Percentiles rank a stretch among this genome's conserved stretches.
Conservation (phyloP, 1,140 invertebrate genomes). For the Subanguina moxae region DNA sequence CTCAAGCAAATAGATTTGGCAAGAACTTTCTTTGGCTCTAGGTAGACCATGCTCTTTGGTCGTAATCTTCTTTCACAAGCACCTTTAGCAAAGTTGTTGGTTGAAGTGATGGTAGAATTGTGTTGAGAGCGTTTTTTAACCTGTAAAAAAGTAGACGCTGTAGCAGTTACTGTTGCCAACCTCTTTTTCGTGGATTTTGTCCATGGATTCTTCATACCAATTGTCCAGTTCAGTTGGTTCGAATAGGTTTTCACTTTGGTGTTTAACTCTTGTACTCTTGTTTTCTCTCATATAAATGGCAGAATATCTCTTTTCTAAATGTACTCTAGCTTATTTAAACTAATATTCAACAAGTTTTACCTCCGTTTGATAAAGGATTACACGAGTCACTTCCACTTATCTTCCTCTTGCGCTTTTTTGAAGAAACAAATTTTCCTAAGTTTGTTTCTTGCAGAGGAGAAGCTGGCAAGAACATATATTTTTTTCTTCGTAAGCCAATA, state of each 20-base stretch:
- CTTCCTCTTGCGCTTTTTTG: slow-evolving; percentile 3
- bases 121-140: too few relatives aligned
- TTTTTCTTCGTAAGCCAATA: slow-evolving; percentile 11
- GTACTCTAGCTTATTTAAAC: neutral
- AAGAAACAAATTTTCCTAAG: neutral
- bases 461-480: neutral
- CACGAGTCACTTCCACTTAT: neutral
- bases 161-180: too few relatives aligned
- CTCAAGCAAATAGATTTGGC: neutral
- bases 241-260: too few relatives aligned
- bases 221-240: too few relatives aligned
- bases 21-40: neutral
- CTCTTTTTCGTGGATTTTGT: too few relatives aligned
- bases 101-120: too few relatives aligned
- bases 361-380: neutral
- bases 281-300: too few relatives aligned
- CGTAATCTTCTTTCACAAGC: neutral
- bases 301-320: neutral
- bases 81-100: too few relatives aligned
- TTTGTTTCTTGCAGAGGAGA: neutral
- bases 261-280: too few relatives aligned
- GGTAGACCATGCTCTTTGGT: neutral
- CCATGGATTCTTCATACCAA: too few relatives aligned
- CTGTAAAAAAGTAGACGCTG: too few relatives aligned
- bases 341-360: too few relatives aligned